Evolutionary conservation across 2,888 invertebrate species (phyloP), one percentile per base, ranked within the genome.

Genomic region (Eledona agricola): DNA sequence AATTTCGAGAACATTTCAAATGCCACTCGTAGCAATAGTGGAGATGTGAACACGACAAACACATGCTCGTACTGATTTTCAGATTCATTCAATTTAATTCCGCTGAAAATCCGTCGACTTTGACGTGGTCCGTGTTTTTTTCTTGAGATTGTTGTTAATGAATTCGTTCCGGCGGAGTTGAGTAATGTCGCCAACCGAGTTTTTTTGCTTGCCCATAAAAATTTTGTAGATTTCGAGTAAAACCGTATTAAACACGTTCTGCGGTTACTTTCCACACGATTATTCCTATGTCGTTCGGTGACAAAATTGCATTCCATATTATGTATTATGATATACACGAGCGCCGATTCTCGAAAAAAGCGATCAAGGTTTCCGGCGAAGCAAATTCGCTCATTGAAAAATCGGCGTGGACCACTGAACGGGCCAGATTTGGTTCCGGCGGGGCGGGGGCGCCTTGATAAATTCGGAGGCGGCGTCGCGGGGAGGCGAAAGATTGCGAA

Each of bases 401-500:
- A n/a, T n/a, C n/a, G n/a, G n/a, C n/a, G n/a, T n/a, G n/a, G n/a
- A n/a, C n/a, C n/a, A n/a, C n/a, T n/a, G n/a, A n/a, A n/a, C n/a
- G n/a, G n/a, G n/a, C n/a, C n/a, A n/a, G n/a, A n/a, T n/a, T n/a
- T n/a, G n/a, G n/a, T n/a, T n/a, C n/a, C n/a, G n/a, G n/a, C n/a
- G n/a, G n/a, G n/a, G n/a, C n/a, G n/a, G n/a, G n/a, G n/a, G n/a
- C n/a, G n/a, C n/a, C n/a, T n/a, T 55, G 55, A 55, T 51, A 55
- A 55, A 55, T 55, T 51, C 40, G 35, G 51, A 51, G 55, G 55
- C 55, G 55, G 55, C 15, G 22, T 55, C 51, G 25, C 42, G 43
- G 32, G 54, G 50, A 51, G 55, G 45, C 38, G 22, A 49, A 57
- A 50, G 58, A 59, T 57, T 59, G 51, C 35, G 45, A 57, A 62